Percentiles rank a stretch among this genome's conserved stretches.
Conservation (phyloP, 2,113 vertebrate species). For the Apeltes quadracus region DNA sequence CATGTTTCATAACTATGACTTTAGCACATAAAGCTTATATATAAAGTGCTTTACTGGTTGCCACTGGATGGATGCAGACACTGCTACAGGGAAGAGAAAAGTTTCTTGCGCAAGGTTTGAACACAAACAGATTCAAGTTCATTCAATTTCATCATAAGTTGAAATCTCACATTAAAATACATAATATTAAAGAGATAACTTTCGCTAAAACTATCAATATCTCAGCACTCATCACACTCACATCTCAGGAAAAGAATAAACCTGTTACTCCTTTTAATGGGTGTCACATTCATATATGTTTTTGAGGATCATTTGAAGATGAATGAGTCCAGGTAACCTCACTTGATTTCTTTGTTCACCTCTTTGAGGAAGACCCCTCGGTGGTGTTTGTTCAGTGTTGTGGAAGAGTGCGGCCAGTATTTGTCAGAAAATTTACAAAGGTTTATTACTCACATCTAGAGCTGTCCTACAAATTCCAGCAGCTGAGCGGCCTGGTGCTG, state of each 20-base stretch:
- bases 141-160: background rate
- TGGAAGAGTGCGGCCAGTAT: background rate
- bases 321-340: background rate
- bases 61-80: background rate
- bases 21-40: background rate
- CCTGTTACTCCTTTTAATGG: background rate
- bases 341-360: background rate
- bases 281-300: background rate
- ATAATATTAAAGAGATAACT: background rate
- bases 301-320: background rate
- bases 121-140: background rate
- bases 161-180: background rate
- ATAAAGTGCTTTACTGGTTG: background rate
- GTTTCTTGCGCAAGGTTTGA: background rate
- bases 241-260: background rate
- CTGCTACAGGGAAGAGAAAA: background rate
- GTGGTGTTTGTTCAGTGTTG: constrained; percentile 20
- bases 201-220: too few species aligned
- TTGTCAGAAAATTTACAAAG: constrained; percentile 6
- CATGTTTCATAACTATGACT: constrained; percentile 5
- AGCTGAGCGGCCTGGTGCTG: constrained; percentile 21
- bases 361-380: background rate
- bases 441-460: constrained; percentile 8
- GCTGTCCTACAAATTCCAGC: constrained; percentile 51
- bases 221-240: background rate